phyloP scores from a whole-genome alignment of 2,113 vertebrate genomes.

The Noctilio leporinus region DNA sequence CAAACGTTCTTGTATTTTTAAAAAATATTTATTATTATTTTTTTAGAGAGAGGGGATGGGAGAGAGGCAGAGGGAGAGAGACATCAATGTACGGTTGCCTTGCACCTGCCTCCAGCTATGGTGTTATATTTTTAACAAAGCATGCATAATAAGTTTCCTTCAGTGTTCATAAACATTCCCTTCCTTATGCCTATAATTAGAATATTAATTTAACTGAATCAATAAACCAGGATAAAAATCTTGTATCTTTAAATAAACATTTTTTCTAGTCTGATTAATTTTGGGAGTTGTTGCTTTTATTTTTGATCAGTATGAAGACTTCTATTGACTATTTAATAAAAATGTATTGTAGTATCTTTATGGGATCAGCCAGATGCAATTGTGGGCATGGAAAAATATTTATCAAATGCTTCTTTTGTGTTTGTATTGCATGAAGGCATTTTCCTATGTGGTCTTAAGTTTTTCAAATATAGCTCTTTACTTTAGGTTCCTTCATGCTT shows the following conservation, averaged over 20 bases:
- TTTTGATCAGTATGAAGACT: background rate
- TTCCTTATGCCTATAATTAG: background rate
- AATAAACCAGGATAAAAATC: slow-evolving; percentile 16
- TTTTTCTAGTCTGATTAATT: background rate
- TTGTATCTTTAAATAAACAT: background rate
- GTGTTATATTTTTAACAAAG: slow-evolving; percentile 3
- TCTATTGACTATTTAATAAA: background rate
- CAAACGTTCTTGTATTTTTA: background rate
- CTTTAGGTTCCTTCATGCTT: background rate
- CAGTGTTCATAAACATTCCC: background rate
- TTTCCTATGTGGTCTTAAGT: background rate
- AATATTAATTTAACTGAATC: background rate
- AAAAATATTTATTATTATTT: too few species aligned
- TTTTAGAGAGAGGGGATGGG: too few species aligned
- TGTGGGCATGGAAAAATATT: background rate
- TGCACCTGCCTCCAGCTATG: too few species aligned
- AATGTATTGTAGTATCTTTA: background rate
- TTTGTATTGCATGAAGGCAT: background rate
- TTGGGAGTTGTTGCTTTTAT: background rate
- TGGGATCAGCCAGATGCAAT: background rate
- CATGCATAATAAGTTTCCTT: background rate
- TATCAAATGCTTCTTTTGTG: background rate
- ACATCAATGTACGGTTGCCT: too few species aligned
- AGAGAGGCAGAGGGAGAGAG: too few species aligned
- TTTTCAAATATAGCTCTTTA: background rate